Evolutionary conservation across 2,888 invertebrate genomes (phyloP), one percentile per base, ranked within the genome.

Genomic region (Chalcis sispes): DNA sequence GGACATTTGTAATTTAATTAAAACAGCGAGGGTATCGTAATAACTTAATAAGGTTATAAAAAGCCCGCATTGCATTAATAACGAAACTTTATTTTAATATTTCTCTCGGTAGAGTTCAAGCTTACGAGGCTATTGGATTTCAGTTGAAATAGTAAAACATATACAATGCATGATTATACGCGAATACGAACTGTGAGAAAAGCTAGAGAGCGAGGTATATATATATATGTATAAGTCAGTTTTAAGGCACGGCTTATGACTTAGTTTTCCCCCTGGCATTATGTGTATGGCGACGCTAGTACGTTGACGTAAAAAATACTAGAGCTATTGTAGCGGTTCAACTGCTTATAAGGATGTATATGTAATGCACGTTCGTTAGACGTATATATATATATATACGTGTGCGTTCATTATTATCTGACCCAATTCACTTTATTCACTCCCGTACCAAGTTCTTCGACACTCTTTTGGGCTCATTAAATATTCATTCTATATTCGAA

Each of bases 181-280:
- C n/a, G n/a, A n/a, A 62, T 46, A 56, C n/a, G 29, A 56, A 29
- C 56, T n/a, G 56, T 4, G 29, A 56, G 27, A 54, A 54, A 13
- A 54, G 50, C 3, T 5, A 36, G 36, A 36, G 10, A 50, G 20
- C 2, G n/a, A 46, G n/a, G 23, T 50, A 54, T 54, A 50, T 50
- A 58, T 13, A 13, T 13, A 20, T 48, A 42, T 2, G 10, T 18
- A 46, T 46, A 46, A 3, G 23, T 52, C 27, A 62, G 48, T 48
- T n/a, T 62, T 48, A 62, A 62, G 62, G 62, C 3, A 27, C 48
- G 62, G 62, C 62, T 62, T 62, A 62, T 54, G 50, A 52, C 50
- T 52, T 32, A 65, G 65, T 65, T 65, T 48, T 65, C 52, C 65
- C 50, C 15, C 7, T 20, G 32, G 50, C 52, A 52, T 25, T 52